Base-by-base conservation (phyloP, 2,113 vertebrate species). In the human (Homo sapiens) region DNA sequence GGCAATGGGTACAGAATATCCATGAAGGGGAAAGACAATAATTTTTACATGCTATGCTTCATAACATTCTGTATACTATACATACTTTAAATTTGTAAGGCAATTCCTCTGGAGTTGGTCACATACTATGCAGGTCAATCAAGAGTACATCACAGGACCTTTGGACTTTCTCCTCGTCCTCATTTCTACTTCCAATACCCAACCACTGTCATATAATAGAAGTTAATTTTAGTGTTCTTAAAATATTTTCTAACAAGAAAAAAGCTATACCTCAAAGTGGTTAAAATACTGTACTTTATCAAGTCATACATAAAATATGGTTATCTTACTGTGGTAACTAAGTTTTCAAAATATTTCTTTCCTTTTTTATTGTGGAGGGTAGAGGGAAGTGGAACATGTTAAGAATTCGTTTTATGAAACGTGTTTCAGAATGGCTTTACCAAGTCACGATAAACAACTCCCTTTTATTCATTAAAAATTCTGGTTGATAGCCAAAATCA, bases 391-490 rank as follows among this genome's bases (percentile, higher is more conserved):
- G 0, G 80, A 96, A 13, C 40, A 45, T 57, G 18, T 38, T 68
- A 91, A 35, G 55, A 10, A 70, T 96, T 80, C 86, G 8, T 50
- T 93, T 95, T 68, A 70, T 73, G n/a, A 93, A 93, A 95, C 38
- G 45, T 59, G 30, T 30, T 89, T 96, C 32, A 16, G 72, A 94
- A 76, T 76, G 73, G 3, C 59, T 91, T 73, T 72, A 48, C 14
- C 3, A 4, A 9, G 68, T 95, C 68, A 89, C 20, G 68, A 92
- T 48, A 50, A 13, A 68, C 32, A 40, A 40, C 57, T 82, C 22
- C 13, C 14, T 82, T 94, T 78, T 87, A 14, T 35, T 94, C 52
- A 90, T 89, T 94, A 93, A 80, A 93, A 83, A 57, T 92, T 86
- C 76, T 81, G 93, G 50, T 83, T 92, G 70, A 92, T 95, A 84